phyloP scores from a whole-genome alignment of 2,113 vertebrate genomes.

The Otocyon megalotis region DNA sequence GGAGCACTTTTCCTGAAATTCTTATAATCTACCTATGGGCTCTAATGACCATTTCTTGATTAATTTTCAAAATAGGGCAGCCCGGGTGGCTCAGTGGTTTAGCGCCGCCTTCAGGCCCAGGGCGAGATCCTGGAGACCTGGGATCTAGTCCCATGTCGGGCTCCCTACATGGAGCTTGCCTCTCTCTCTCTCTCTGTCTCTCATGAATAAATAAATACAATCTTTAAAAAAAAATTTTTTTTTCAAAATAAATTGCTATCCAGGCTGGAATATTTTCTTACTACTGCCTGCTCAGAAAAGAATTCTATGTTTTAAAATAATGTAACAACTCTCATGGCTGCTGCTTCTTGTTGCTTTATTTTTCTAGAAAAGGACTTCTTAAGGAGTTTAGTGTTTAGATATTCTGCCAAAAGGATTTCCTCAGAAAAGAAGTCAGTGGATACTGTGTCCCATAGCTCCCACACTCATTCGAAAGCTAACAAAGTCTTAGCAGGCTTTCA shows the following conservation, averaged over 20 bases:
- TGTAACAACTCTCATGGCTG: slow-evolving; percentile 61
- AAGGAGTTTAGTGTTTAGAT: not conserved
- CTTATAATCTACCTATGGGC: slow-evolving; percentile 44
- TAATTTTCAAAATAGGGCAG: slow-evolving; percentile 60
- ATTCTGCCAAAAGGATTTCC: slow-evolving; percentile 66
- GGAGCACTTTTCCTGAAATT: slow-evolving; percentile 51
- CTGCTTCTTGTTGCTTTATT: not conserved
- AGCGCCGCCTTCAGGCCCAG: no score
- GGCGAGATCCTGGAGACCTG: no score
- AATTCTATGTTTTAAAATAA: slow-evolving; percentile 73
- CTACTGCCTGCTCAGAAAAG: slow-evolving; percentile 12
- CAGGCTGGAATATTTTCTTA: slow-evolving; percentile 6
- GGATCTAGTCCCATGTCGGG: no score
- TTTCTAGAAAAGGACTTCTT: slow-evolving; percentile 24
- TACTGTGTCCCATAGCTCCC: not conserved
- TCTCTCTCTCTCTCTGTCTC: no score
- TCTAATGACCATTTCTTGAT: slow-evolving; percentile 63
- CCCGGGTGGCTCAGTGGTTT: no score
- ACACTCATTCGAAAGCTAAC: slow-evolving; percentile 62
- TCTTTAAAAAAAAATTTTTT: not conserved
- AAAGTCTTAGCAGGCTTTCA: slow-evolving; percentile 23
- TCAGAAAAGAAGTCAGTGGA: slow-evolving; percentile 64
- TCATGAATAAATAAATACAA: no score
- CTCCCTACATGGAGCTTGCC: no score
- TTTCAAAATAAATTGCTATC: slow-evolving; percentile 57